Conservation (phyloP, 1,140 invertebrate species). For the Saccostrea echinata region DNA sequence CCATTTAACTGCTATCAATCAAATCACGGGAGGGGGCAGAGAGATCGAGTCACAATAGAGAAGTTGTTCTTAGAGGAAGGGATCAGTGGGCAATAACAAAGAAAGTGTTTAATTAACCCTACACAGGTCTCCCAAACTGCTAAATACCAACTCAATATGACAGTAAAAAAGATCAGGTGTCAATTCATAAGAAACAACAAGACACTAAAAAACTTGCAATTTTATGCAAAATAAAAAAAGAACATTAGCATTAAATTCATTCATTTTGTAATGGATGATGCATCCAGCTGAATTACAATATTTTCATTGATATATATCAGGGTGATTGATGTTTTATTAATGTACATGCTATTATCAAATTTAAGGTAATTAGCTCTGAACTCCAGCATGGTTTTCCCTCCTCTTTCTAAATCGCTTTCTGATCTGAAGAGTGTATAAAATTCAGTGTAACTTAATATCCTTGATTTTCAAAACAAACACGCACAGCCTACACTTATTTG, state of each 20-base stretch:
- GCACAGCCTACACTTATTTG: neutral
- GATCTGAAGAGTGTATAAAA: neutral
- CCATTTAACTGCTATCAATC: constrained; percentile 27
- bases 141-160: neutral
- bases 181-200: neutral
- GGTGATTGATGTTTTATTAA: neutral
- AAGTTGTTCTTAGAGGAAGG: neutral
- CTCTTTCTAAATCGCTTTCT: neutral
- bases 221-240: neutral
- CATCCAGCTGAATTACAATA: neutral
- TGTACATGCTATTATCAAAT: constrained; percentile 27
- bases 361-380: constrained; percentile 4
- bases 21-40: constrained; percentile 18
- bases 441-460: neutral
- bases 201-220: neutral
- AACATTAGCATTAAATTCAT: neutral
- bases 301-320: neutral
- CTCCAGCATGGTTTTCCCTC: neutral
- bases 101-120: constrained; percentile 10
- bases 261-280: constrained; percentile 2
- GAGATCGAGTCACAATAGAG: neutral
- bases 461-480: constrained; percentile 21
- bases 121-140: neutral
- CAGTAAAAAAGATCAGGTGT: neutral
- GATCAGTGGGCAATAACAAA: neutral